Percentiles rank a stretch among this genome's conserved stretches.
phyloP scores from a whole-genome alignment of 2,888 invertebrate genomes.

The Agrotis clavis region DNA sequence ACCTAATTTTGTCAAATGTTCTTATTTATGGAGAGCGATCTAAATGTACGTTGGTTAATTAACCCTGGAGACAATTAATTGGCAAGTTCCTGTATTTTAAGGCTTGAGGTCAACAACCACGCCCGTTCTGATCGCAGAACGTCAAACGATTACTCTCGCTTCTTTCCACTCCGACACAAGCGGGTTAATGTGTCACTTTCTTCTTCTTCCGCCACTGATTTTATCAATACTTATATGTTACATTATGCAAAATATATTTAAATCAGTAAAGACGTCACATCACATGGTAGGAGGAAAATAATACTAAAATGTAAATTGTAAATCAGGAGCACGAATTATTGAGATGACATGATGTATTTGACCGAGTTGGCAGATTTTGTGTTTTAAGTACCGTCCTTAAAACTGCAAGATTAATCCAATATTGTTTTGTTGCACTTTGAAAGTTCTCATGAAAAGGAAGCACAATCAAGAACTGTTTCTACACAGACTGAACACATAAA shows the following conservation, averaged over 20 bases:
- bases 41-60: slow-evolving; percentile 34
- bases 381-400: not conserved
- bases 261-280: slow-evolving; percentile 35
- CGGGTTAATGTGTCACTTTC: slow-evolving; percentile 87
- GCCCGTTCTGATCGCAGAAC: slow-evolving; percentile 62
- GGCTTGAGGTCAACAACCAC: slow-evolving; percentile 51
- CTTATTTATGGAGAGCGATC: slow-evolving; percentile 50
- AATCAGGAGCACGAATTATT: slow-evolving; percentile 27
- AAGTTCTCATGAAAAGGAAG: not conserved
- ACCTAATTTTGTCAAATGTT: slow-evolving; percentile 67
- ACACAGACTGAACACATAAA: slow-evolving; percentile 14
- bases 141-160: slow-evolving; percentile 83
- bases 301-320: slow-evolving; percentile 28
- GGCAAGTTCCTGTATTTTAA: slow-evolving; percentile 49
- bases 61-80: slow-evolving; percentile 33
- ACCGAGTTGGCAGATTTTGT: not conserved
- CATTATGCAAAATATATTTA: slow-evolving; percentile 58
- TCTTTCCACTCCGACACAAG: slow-evolving; percentile 76
- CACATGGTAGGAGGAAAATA: slow-evolving; percentile 27
- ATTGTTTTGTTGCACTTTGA: slow-evolving; percentile 7
- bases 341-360: slow-evolving; percentile 22
- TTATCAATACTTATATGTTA: slow-evolving; percentile 61
- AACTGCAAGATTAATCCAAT: not conserved
- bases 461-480: not conserved
- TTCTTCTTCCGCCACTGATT: slow-evolving; percentile 75